Base-by-base conservation (phyloP, 1,140 invertebrate species). In the Paralvinella palmiformis region DNA sequence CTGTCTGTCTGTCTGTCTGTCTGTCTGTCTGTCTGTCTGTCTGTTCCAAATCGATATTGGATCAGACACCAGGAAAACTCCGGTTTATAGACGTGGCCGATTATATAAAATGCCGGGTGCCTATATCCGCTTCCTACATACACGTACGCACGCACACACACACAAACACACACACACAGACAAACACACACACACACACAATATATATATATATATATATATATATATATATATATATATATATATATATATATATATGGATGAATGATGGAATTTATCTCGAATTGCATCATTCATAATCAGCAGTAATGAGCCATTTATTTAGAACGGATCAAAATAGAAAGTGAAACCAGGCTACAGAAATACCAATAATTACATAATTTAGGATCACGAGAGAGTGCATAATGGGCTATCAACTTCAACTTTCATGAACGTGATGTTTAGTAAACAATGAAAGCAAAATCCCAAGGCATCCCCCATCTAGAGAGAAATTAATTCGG, bases 21-120 rank as follows among this genome's bases (percentile, higher is more conserved):
- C 59, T 61, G 59, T 61, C 44, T 61, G 59, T 61, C 59, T 61
- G 59, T 61, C 59, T 61, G 59, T 61, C 59, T n/a, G n/a, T n/a
- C n/a, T n/a, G n/a, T n/a, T n/a, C n/a, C n/a, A n/a, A 44, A 13
- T 44, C 37, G n/a, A n/a, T n/a, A n/a, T n/a, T n/a, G n/a, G n/a
- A n/a, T n/a, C n/a, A n/a, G n/a, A n/a, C n/a, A n/a, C n/a, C n/a
- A n/a, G n/a, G n/a, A n/a, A n/a, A n/a, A n/a, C n/a, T n/a, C n/a
- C n/a, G n/a, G n/a, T n/a, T n/a, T n/a, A n/a, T n/a, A n/a, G n/a
- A n/a, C n/a, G n/a, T n/a, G n/a, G n/a, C n/a, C n/a, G n/a, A n/a
- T n/a, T n/a, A n/a, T n/a, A n/a, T n/a, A n/a, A n/a, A n/a, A n/a
- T n/a, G n/a, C n/a, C n/a, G n/a, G n/a, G n/a, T n/a, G n/a, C n/a